A percentile compares a stretch with the other conserved stretches of the same genome.
phyloP scores from a whole-genome alignment of 2,797 vertebrate genomes.

The Adrianichthys oophorus region DNA sequence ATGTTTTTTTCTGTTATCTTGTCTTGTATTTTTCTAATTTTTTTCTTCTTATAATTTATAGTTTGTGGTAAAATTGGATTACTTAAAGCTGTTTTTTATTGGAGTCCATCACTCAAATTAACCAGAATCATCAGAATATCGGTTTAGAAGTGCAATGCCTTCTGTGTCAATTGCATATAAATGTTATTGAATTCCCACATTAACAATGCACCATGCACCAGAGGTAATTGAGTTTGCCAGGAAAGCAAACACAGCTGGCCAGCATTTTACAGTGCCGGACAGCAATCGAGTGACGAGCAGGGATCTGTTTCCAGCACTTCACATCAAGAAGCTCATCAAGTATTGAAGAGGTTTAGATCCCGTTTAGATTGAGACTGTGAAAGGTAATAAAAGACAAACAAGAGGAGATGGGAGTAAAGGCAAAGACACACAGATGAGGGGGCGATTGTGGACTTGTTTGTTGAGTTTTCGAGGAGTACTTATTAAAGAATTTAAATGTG shows the following conservation, averaged over 20 bases:
- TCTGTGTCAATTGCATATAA: background rate
- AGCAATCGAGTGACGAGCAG: slow-evolving; percentile 22
- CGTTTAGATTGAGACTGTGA: slow-evolving; percentile 28
- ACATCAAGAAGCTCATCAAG: slow-evolving; percentile 61
- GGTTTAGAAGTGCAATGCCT: background rate
- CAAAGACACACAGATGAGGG: background rate
- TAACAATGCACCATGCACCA: slow-evolving; percentile 18
- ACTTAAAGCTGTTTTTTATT: background rate
- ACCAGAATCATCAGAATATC: background rate
- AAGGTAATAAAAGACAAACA: slow-evolving; percentile 10
- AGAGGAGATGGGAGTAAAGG: slow-evolving; percentile 4
- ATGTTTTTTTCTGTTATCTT: background rate
- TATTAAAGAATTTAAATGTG: background rate
- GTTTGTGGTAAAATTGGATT: background rate
- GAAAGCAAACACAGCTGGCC: slow-evolving; percentile 61
- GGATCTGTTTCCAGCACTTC: slow-evolving; percentile 40
- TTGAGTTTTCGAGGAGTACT: background rate
- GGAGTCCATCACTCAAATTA: background rate
- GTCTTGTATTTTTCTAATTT: background rate
- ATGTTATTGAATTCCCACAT: slow-evolving; percentile 1
- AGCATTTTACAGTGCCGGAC: slow-evolving; percentile 27
- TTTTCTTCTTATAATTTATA: background rate
- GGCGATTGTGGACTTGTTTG: background rate
- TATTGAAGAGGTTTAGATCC: slow-evolving; percentile 45
- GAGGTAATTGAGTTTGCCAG: slow-evolving; percentile 57